phyloP scores from a whole-genome alignment of 2,888 invertebrate genomes.

The Archips xylosteana region DNA sequence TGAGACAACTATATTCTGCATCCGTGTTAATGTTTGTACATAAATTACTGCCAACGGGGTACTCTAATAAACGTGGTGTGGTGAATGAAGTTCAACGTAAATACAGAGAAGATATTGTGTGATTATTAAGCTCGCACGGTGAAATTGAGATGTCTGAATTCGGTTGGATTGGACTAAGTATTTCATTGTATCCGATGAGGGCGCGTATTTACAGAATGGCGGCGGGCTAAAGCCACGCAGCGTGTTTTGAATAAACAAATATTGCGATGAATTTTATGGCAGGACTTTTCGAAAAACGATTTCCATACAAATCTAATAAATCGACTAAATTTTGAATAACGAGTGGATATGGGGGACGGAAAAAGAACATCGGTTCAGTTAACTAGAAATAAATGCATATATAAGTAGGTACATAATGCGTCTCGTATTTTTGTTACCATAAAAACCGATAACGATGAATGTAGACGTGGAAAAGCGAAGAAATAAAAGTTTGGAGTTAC shows the following conservation, averaged over 20 bases:
- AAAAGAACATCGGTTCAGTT: constrained; percentile 62
- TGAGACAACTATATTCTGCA: background rate
- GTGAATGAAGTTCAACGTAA: constrained; percentile 1
- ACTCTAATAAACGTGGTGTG: background rate
- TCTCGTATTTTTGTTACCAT: constrained; percentile 47
- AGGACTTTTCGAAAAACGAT: constrained; percentile 60
- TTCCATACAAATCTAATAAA: constrained; percentile 77
- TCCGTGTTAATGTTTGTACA: background rate
- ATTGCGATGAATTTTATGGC: constrained; percentile 62
- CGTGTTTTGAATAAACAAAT: constrained; percentile 64
- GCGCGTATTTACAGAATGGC: constrained; percentile 3
- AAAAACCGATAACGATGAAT: constrained; percentile 52
- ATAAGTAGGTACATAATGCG: constrained; percentile 44
- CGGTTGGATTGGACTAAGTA: constrained; percentile 1
- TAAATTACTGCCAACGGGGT: background rate
- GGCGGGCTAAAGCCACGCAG: constrained; percentile 49
- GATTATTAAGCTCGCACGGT: background rate
- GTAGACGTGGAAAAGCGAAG: constrained; percentile 47
- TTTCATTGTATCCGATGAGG: background rate
- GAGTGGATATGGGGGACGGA: constrained; percentile 64
- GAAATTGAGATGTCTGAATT: constrained; percentile 17
- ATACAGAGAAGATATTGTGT: background rate
- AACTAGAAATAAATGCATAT: constrained; percentile 52
- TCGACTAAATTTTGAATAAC: constrained; percentile 64
- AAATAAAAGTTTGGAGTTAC: constrained; percentile 32